Evolutionary conservation across 1,140 invertebrate genomes (phyloP).

Genomic region (Lepidurus apus): DNA sequence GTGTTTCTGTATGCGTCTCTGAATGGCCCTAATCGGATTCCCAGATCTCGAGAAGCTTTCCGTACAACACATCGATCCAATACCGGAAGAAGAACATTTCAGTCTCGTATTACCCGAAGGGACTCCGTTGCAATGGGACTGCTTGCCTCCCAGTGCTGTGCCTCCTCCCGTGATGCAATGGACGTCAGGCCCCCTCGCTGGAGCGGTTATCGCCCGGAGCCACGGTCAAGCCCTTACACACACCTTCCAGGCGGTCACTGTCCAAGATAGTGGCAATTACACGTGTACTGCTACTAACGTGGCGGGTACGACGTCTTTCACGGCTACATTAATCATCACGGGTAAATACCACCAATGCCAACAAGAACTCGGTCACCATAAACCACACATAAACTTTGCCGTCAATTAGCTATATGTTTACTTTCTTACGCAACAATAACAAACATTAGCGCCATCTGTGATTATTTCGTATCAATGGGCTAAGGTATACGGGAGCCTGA

Average conservation of each 20-base stretch:
- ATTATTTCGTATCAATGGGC: too few species aligned
- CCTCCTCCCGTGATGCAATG: conserved; percentile 26
- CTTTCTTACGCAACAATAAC: too few species aligned
- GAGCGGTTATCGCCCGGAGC: not conserved
- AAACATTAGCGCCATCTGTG: too few species aligned
- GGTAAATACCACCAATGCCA: not conserved
- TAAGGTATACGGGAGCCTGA: too few species aligned
- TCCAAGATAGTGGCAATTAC: conserved; percentile 29
- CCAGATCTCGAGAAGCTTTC: conserved; percentile 12
- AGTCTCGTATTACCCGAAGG: conserved; percentile 27
- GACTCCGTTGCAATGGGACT: conserved; percentile 25
- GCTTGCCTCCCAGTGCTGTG: conserved; percentile 25
- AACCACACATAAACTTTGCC: too few species aligned
- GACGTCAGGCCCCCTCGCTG: conserved; percentile 24
- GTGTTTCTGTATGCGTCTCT: not conserved
- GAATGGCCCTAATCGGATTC: conserved; percentile 14
- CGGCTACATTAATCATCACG: conserved; percentile 25
- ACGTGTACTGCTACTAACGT: conserved; percentile 29
- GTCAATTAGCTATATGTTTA: too few species aligned
- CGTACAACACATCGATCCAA: conserved; percentile 21
- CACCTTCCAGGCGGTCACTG: conserved; percentile 16
- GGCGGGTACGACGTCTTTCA: conserved; percentile 2
- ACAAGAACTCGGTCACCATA: too few species aligned
- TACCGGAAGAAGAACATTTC: conserved; percentile 13
- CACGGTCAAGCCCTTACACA: not conserved